Conservation (phyloP, 2,888 invertebrate genomes). For the Cryptus armator region DNA sequence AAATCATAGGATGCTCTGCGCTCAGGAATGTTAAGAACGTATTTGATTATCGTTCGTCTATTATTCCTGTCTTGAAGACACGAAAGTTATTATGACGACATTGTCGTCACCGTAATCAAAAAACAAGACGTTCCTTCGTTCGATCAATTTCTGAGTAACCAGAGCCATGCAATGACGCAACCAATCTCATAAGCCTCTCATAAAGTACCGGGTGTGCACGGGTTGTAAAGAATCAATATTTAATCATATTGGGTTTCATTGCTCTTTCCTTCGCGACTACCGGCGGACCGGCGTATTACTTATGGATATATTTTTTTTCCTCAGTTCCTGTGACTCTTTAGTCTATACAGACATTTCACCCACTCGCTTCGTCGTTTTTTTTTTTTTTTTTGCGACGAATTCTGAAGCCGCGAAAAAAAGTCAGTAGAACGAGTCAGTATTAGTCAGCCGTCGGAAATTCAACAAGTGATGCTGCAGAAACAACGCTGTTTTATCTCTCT, state of each 20-base stretch:
- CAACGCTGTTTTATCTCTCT: neutral
- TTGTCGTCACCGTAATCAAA: neutral
- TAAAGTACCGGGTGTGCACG: slow-evolving; percentile 67
- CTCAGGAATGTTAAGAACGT: neutral
- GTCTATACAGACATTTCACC: neutral
- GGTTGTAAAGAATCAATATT: slow-evolving; percentile 79
- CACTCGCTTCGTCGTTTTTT: neutral
- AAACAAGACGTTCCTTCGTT: neutral
- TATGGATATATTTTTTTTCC: slow-evolving; percentile 3
- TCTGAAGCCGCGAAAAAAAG: neutral
- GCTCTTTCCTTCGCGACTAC: slow-evolving; percentile 26
- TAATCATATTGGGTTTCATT: slow-evolving; percentile 73
- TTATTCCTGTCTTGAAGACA: neutral
- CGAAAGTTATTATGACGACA: neutral
- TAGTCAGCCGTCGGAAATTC: slow-evolving; percentile 40
- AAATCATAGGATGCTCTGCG: slow-evolving; percentile 1
- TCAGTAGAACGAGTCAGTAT: neutral
- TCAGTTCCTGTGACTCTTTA: neutral
- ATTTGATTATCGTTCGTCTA: too few species aligned
- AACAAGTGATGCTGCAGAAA: slow-evolving; percentile 62
- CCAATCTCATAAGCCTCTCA: slow-evolving; percentile 77
- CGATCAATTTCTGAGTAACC: slow-evolving; percentile 52
- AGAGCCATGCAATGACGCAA: slow-evolving; percentile 75
- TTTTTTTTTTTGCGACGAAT: neutral
- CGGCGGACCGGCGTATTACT: neutral